Conservation (phyloP, 2,888 invertebrate genomes). For the Megaustenia siamemsis region DNA sequence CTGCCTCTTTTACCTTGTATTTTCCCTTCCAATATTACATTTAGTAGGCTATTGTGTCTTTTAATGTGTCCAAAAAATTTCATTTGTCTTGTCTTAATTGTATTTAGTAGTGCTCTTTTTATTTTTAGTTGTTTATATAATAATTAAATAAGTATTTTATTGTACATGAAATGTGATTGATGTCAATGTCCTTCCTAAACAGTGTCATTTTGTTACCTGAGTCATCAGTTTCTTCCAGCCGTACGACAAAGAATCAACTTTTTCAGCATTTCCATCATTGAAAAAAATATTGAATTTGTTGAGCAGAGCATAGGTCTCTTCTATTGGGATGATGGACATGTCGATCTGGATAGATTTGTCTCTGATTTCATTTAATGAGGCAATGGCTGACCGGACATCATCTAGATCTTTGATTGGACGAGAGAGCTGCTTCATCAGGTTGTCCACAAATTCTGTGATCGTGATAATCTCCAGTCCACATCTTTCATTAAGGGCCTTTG, state of each 20-base stretch:
- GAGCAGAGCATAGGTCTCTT: conserved; percentile 95
- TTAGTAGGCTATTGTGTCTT: too few relatives aligned
- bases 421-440: conserved; percentile 93
- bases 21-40: too few relatives aligned
- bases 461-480: conserved; percentile 80
- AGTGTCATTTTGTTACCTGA: conserved; percentile 68
- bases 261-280: conserved; percentile 93
- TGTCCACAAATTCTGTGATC: conserved; percentile 91
- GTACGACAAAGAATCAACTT: conserved; percentile 93
- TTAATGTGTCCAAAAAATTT: too few relatives aligned
- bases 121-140: too few relatives aligned
- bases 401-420: conserved; percentile 93
- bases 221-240: conserved; percentile 91
- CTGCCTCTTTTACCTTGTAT: too few relatives aligned
- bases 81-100: too few relatives aligned
- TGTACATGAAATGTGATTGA: too few relatives aligned
- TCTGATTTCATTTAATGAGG: conserved; percentile 91
- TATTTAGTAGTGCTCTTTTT: too few relatives aligned
- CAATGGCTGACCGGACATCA: conserved; percentile 95
- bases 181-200: too few relatives aligned
- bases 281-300: conserved; percentile 92
- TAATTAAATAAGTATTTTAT: too few relatives aligned
- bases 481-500: conserved; percentile 79
- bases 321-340: conserved; percentile 94
- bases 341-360: conserved; percentile 97